Percentiles rank a stretch among this genome's conserved stretches.
These are phyloP conservation scores for Ibidorhyncha struthersii DNA, from an alignment of 2,113 vertebrate genomes.

Conservation along the genomic window DNA sequence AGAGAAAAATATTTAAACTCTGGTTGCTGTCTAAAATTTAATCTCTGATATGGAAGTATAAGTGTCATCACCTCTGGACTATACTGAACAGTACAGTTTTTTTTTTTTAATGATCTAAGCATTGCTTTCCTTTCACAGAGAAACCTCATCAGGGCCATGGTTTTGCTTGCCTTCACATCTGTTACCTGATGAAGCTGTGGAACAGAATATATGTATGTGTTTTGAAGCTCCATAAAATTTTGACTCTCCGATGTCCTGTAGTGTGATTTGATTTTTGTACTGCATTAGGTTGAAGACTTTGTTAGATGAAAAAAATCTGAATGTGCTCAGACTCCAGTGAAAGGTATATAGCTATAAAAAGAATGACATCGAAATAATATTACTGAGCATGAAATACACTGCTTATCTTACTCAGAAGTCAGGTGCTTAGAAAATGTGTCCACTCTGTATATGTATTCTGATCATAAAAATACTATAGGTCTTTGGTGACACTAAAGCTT, in stretches of 20 bases:
- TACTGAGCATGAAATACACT: background rate
- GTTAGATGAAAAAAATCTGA: background rate
- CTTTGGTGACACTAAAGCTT: background rate
- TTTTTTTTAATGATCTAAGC: background rate
- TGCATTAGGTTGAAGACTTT: background rate
- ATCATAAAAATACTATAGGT: background rate
- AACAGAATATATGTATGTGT: background rate
- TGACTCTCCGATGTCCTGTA: background rate
- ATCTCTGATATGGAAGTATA: background rate
- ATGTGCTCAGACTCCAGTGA: background rate
- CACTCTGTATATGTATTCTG: background rate
- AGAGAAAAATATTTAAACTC: background rate
- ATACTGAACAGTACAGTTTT: fast-evolving
- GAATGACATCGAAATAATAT: background rate
- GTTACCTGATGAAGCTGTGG: background rate
- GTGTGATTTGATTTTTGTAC: background rate
- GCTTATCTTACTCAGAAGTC: background rate
- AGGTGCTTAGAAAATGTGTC: background rate
- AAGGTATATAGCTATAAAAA: background rate
- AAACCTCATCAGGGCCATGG: background rate
- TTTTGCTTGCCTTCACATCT: background rate
- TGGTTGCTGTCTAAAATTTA: background rate
- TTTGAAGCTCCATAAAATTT: background rate
- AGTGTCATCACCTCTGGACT: background rate
- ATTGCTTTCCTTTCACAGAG: background rate